Percentiles rank a stretch among this genome's conserved stretches.
These are phyloP conservation scores for Belgica antarctica DNA, from an alignment of 2,888 invertebrate species.

Conservation along the genomic window DNA sequence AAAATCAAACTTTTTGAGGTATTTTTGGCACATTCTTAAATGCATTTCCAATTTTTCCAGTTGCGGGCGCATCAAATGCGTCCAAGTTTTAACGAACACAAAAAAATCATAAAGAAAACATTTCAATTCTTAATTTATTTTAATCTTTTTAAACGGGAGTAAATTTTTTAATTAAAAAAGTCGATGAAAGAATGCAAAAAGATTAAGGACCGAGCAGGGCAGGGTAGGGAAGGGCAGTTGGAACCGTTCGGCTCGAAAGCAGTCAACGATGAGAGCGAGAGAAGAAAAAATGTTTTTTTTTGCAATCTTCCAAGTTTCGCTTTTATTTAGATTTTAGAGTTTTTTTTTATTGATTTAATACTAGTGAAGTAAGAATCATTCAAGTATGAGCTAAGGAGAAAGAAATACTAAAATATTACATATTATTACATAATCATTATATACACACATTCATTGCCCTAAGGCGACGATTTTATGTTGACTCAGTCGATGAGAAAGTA, in stretches of 20 bases:
- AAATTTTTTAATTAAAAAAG: neutral
- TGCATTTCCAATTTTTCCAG: constrained; percentile 20
- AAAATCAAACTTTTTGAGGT: constrained; percentile 16
- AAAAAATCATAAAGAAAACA: neutral
- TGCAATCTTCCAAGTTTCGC: constrained; percentile 5
- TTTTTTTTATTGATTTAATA: constrained; percentile 11
- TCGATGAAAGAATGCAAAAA: neutral
- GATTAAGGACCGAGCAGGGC: neutral
- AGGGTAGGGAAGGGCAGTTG: too few relatives aligned
- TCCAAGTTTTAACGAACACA: neutral
- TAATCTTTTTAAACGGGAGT: neutral
- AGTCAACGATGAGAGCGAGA: too few relatives aligned
- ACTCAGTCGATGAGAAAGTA: too few relatives aligned
- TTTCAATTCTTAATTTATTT: neutral
- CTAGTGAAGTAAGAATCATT: neutral
- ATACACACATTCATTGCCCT: constrained; percentile 5
- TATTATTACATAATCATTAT: neutral
- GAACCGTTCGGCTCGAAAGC: too few relatives aligned
- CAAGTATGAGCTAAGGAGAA: constrained; percentile 14
- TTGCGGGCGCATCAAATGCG: neutral
- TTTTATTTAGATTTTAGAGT: constrained; percentile 6
- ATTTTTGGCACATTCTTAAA: constrained; percentile 9
- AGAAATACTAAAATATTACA: constrained; percentile 10
- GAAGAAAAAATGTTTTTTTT: constrained; percentile 3
- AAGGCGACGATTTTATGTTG: too few relatives aligned